phyloP scores from a whole-genome alignment of 37 sponge, comb jelly and placozoan species.

The Corticium candelabrum region DNA sequence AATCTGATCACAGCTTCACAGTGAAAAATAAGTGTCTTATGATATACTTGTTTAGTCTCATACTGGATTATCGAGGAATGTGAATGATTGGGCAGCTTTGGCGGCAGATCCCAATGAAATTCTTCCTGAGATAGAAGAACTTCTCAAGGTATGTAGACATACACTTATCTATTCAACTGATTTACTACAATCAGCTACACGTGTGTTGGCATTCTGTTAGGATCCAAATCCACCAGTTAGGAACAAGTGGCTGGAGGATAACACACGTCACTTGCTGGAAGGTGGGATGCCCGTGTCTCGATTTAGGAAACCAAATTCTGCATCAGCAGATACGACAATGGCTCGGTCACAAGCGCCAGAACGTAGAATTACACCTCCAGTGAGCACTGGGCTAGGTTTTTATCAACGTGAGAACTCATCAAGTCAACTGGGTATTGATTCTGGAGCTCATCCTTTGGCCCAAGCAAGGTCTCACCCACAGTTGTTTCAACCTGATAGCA shows the following conservation, averaged over 20 bases:
- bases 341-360: background rate
- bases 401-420: too few relatives aligned
- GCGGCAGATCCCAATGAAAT: background rate
- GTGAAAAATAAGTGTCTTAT: too few relatives aligned
- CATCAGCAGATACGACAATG: background rate
- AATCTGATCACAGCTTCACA: too few relatives aligned
- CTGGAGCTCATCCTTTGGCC: too few relatives aligned
- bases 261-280: background rate
- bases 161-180: too few relatives aligned
- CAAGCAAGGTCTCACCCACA: too few relatives aligned
- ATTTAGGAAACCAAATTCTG: background rate
- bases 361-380: too few relatives aligned
- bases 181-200: too few relatives aligned
- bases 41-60: conserved; percentile 1
- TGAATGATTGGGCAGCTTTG: background rate
- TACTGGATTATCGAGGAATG: background rate
- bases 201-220: background rate
- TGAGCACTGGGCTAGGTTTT: too few relatives aligned
- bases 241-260: background rate
- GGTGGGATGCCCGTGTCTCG: background rate
- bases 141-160: background rate
- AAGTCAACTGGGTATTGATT: too few relatives aligned
- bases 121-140: background rate
- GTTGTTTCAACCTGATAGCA: too few relatives aligned
- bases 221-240: background rate